Evolutionary conservation across 2,113 vertebrate genomes (phyloP), one percentile per base, ranked within the genome.

Genomic region (Lepisosteus osseus): DNA sequence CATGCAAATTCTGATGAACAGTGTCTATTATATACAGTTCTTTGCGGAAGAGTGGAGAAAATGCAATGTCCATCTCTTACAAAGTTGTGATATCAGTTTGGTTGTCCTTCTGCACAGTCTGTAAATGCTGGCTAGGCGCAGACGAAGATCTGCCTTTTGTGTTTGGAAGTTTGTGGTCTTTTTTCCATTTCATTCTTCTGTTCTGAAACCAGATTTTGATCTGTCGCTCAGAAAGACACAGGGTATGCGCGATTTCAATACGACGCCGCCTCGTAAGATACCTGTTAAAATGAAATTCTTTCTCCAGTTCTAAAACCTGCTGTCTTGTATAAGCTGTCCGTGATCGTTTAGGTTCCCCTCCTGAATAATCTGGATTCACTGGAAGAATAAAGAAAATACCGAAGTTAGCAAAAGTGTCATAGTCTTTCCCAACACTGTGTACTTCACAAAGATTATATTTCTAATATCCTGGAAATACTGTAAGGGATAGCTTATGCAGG

Each of bases 191-290:
- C 97, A 99, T 99, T 88, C 97, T 93, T 85, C 97, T 92, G 90
- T 99, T 99, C 81, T 99, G 97, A 89, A 99, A 98, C 97, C 97
- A 99, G 90, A 99, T 99, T 93, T 99, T 99, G 83, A 99, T 99
- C 86, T 99, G 97, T 86, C 97, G 95, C 78, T 99, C 97, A 54
- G 97, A 99, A 70, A 99, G 95, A 88, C 95, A 97, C 81, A 99
- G 90, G 74, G 94, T 96, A 81, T 99, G 97, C 54, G 97, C 97
- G 68, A 99, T 99, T 88, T 99, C 97, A 78, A 99, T 99, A 86
- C 97, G 91, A 79, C 97, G 96, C 86, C 97, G 94, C 89, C 97
- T 91, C 68, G 97, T 98, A 85, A 99, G 94, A 89, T 99, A 99
- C 92, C 97, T 96, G 93, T 99, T 99, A 95, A 98, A 99, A 92